A percentile compares a stretch with the other conserved stretches of the same genome.
phyloP scores from a whole-genome alignment of 2,888 invertebrate genomes.

The Caenorhabditis wallacei region DNA sequence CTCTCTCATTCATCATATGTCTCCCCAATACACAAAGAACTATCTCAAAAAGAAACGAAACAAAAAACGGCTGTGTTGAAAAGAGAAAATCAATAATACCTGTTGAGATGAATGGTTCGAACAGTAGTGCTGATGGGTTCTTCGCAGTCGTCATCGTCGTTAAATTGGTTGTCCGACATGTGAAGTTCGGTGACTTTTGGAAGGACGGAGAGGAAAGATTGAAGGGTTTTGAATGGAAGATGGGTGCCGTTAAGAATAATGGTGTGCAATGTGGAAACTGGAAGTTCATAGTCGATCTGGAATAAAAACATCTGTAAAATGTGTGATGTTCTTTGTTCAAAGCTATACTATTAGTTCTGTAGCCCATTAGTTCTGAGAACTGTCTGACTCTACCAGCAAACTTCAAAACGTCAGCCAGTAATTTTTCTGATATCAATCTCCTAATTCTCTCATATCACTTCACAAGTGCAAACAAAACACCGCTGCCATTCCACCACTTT shows the following conservation, averaged over 20 bases:
- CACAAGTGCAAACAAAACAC: constrained; percentile 59
- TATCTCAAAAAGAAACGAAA: constrained; percentile 16
- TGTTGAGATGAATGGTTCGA: constrained; percentile 68
- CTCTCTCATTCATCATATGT: constrained; percentile 49
- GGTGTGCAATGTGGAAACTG: constrained; percentile 68
- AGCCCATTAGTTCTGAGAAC: neutral
- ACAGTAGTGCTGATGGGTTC: constrained; percentile 65
- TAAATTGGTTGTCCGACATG: constrained; percentile 73
- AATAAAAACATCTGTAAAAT: constrained; percentile 14
- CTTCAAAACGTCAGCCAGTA: constrained; percentile 7
- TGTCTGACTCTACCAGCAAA: neutral
- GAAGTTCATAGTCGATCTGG: constrained; percentile 64
- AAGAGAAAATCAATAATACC: constrained; percentile 57
- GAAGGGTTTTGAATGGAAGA: constrained; percentile 69
- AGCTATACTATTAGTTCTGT: too few relatives aligned
- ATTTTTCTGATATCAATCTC: constrained; percentile 16
- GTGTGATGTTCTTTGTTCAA: too few relatives aligned
- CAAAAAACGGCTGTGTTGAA: constrained; percentile 8
- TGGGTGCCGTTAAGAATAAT: constrained; percentile 76
- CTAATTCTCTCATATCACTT: constrained; percentile 27
- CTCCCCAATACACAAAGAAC: constrained; percentile 36
- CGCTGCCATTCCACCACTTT: constrained; percentile 29
- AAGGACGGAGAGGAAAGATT: constrained; percentile 62
- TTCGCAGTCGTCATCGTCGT: constrained; percentile 57
- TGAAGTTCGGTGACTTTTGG: constrained; percentile 75